Base-by-base conservation (phyloP, 2,888 invertebrate genomes). In the Habrosyne pyritoides region DNA sequence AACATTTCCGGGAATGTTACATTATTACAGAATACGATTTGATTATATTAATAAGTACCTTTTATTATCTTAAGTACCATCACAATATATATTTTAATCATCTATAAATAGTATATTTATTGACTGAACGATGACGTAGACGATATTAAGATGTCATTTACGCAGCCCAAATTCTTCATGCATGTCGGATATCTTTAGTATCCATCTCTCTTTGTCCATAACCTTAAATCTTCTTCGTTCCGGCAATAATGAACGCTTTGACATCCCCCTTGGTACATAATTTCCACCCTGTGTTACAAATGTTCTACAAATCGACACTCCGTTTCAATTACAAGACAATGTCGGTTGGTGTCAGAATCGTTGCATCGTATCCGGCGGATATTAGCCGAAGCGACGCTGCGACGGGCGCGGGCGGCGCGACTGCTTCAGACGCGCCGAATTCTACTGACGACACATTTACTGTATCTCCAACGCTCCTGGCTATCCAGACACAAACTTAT, bases 281-380 rank as follows among this genome's bases (percentile, higher is more conserved):
- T 42, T 62, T 57, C 53, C 47, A 53, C 53, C 70, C 67, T 65
- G 67, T 74, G 72, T 67, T 64, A 65, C 71, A 75, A 79, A 79
- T 73, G 78, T 79, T 3, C 28, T 28, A 86, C 83, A 87, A 86
- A 89, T 87, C 84, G 84, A 80, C 89, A 88, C 86, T 74, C 84
- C 80, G 83, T 80, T 89, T 89, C 90, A 87, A 90, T 91, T 89
- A 91, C 81, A 83, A 72, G 83, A 84, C 84, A 85, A 86, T 82
- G 81, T 80, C 74, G 73, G 67, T 67, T 67, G 75, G 78, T 79
- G 83, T 82, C 77, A 67, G 72, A 67, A 77, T 77, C 74, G 75
- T 69, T 74, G 75, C 71, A 64, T 71, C 83, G 81, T 88, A 86
- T 92, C 91, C 91, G 90, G 71, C 91, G 91, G 91, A 91, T 89